A percentile compares a stretch with the other conserved stretches of the same genome.
phyloP scores from a whole-genome alignment of 2,888 invertebrate species.

The Sinotaia quadrata region DNA sequence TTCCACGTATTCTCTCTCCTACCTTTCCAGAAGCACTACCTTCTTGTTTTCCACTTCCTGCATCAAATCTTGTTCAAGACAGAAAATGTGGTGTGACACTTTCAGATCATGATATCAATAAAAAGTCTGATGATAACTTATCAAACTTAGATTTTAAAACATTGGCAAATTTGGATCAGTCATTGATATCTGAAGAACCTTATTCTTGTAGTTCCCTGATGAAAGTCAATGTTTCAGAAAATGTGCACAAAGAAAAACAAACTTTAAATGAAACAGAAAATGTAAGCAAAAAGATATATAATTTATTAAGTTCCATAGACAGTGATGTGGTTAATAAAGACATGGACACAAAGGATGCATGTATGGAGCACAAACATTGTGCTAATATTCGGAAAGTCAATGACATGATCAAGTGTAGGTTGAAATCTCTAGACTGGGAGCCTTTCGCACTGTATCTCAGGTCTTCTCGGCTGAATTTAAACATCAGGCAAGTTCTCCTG shows the following conservation, averaged over 20 bases:
- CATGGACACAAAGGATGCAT: neutral
- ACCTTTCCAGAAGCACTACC: neutral
- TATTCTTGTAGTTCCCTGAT: neutral
- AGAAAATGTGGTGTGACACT: too few relatives aligned
- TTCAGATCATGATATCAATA: too few relatives aligned
- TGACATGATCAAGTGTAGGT: slow-evolving; percentile 28
- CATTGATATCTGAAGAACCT: neutral
- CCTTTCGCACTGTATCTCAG: slow-evolving; percentile 76
- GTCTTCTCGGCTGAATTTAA: slow-evolving; percentile 90
- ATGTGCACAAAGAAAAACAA: slow-evolving; percentile 68
- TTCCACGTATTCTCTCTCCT: slow-evolving; percentile 82
- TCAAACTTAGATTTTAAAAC: too few relatives aligned
- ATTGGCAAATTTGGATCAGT: too few relatives aligned
- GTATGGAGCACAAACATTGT: neutral
- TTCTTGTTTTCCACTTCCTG: neutral
- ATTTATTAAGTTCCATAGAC: neutral
- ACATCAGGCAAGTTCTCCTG: slow-evolving; percentile 90
- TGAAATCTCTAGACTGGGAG: slow-evolving; percentile 42
- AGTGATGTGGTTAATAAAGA: neutral
- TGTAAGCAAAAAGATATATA: neutral
- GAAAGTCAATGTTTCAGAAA: neutral
- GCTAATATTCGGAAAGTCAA: slow-evolving; percentile 37
- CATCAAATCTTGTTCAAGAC: neutral
- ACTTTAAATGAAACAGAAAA: neutral
- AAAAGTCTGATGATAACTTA: too few relatives aligned